Base-by-base conservation (phyloP, 53 echinoderm and acorn worm species). In the Apostichopus leukothele region DNA sequence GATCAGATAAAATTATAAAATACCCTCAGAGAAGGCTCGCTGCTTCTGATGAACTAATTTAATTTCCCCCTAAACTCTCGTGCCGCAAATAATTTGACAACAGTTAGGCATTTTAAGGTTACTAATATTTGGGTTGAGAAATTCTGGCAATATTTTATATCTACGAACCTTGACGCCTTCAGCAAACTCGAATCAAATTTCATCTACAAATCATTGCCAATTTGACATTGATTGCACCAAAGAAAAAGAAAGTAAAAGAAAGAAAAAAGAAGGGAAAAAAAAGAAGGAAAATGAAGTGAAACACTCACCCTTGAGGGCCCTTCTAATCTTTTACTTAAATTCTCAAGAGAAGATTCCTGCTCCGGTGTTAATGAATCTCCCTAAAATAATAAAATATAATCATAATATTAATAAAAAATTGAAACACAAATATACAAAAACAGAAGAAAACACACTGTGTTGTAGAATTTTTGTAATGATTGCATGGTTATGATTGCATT, bases 221-320 rank as follows among this genome's bases (percentile, higher is more conserved):
- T 52, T 51, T 78, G 78, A 23, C 71, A n/a, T 19, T 18, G 18
- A 71, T 71, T 71, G 18, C 12, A 16, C 71, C 18, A 18, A 71
- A 71, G 39, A 39, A 2, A 39, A 39, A 25, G 25, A 25, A 25
- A 39, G 39, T 27, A 39, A 39, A 39, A 39, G 3, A 39, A 39
- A 39, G 39, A 39, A 39, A 39, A 39, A 39, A 2, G 3, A 39
- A 3, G 39, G 3, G n/a, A n/a, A n/a, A 39, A 39, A 39, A 63
- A 16, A 63, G 11, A 63, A 63, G 11, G 3, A 16, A 71, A 18
- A n/a, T 19, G 71, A 16, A n/a, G 18, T 71, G n/a, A 71, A 71
- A 71, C 63, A 53, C 97, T 91, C 83, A 99, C 99, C 89, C 96
- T 90, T 11, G 99, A 99, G 7, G 99, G 99, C 9, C 99, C 99